phyloP scores from a whole-genome alignment of 2,113 vertebrate species.

The Ivindomyrus marchei region DNA sequence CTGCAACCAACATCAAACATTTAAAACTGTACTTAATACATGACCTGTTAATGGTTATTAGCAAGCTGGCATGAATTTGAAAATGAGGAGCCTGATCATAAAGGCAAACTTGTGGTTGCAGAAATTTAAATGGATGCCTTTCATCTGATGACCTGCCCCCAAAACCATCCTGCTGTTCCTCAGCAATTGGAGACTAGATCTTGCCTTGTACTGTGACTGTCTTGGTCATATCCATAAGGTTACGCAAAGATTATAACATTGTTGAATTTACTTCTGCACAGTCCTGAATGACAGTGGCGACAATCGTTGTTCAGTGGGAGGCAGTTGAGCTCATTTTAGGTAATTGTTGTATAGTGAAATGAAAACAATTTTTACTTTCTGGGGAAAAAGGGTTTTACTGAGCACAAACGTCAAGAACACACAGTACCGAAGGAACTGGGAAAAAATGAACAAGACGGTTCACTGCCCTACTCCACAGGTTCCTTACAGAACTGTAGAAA shows the following conservation, averaged over 20 bases:
- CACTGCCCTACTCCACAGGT: not conserved
- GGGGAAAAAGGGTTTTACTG: not conserved
- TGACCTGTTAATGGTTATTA: conserved; percentile 2
- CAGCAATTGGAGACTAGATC: not conserved
- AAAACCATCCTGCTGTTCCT: not conserved
- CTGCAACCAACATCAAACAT: not conserved
- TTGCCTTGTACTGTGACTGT: not conserved
- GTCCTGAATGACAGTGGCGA: not conserved
- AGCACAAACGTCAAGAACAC: not conserved
- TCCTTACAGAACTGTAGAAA: not conserved
- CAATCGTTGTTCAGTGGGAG: not conserved
- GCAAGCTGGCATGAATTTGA: not conserved
- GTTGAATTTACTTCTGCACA: not conserved
- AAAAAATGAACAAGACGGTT: not conserved
- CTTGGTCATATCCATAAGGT: not conserved
- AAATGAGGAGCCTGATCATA: not conserved
- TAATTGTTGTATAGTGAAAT: not conserved
- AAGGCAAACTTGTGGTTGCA: not conserved
- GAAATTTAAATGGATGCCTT: not conserved
- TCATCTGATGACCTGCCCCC: not conserved
- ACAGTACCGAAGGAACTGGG: not conserved
- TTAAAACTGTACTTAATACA: not conserved
- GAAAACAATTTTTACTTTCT: not conserved
- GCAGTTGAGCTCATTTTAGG: not conserved
- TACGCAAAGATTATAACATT: not conserved